phyloP scores from a whole-genome alignment of 2,113 vertebrate species.

The Stigmatopora argus region DNA sequence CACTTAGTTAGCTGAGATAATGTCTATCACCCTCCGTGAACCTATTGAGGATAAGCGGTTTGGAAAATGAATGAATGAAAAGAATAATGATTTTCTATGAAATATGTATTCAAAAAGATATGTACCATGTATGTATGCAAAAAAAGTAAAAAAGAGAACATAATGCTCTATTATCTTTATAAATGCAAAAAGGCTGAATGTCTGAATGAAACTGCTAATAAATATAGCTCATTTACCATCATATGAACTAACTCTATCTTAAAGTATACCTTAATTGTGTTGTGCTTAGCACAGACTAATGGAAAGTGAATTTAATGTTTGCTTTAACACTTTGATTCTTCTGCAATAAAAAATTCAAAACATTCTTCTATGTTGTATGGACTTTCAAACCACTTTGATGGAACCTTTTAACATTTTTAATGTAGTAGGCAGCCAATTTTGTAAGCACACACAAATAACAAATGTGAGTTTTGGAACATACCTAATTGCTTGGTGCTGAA shows the following conservation, averaged over 20 bases:
- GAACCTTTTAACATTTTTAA: neutral
- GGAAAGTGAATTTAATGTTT: slow-evolving; percentile 6
- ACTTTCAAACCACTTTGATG: neutral
- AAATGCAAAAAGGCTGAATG: neutral
- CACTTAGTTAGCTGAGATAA: too few species aligned
- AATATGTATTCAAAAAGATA: too few species aligned
- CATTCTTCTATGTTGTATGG: neutral
- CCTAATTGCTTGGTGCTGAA: slow-evolving; percentile 12
- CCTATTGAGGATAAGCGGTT: too few species aligned
- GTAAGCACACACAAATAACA: neutral
- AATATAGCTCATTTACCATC: neutral
- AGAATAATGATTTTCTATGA: too few species aligned
- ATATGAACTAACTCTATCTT: neutral
- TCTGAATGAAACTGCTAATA: neutral
- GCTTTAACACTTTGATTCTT: slow-evolving; percentile 40
- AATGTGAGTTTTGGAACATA: neutral
- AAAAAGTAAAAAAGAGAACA: neutral
- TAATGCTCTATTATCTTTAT: neutral
- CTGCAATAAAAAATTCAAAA: slow-evolving; percentile 16
- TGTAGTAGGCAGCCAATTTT: neutral
- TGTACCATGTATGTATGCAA: too few species aligned
- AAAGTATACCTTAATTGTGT: neutral
- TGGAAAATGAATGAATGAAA: too few species aligned
- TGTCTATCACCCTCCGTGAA: too few species aligned
- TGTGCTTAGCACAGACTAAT: neutral